Percentiles rank a stretch among this genome's conserved stretches.
These are phyloP conservation scores for Ophion obscuratus DNA, from an alignment of 2,888 invertebrate species.

Conservation along the genomic window DNA sequence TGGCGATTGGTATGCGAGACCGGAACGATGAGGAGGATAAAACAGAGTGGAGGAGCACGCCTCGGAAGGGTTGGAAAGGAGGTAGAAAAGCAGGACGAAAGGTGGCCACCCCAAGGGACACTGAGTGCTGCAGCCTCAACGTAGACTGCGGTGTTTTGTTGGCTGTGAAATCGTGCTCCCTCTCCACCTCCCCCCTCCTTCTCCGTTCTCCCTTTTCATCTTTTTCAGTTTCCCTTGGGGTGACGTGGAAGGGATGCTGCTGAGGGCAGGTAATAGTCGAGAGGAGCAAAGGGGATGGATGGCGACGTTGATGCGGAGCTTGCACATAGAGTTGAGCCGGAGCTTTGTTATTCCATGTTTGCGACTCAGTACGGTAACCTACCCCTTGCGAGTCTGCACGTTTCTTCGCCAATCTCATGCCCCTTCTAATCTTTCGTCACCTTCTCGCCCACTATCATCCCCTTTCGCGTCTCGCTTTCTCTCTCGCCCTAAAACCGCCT, in stretches of 20 bases:
- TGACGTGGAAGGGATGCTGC: constrained; percentile 39
- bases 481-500: constrained; percentile 54
- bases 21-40: constrained; percentile 57
- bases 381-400: constrained; percentile 62
- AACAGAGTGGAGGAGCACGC: constrained; percentile 42
- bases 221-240: constrained; percentile 33
- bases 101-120: constrained; percentile 51
- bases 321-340: constrained; percentile 45
- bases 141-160: constrained; percentile 49
- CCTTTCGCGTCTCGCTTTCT: constrained; percentile 20
- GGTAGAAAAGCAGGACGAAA: constrained; percentile 36
- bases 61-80: constrained; percentile 38
- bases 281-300: constrained; percentile 38
- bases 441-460: neutral
- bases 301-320: constrained; percentile 55
- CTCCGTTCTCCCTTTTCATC: constrained; percentile 12
- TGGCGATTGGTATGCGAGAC: constrained; percentile 69
- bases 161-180: constrained; percentile 21
- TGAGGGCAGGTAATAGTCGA: constrained; percentile 39
- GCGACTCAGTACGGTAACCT: constrained; percentile 65
- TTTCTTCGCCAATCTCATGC: constrained; percentile 53
- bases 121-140: constrained; percentile 43
- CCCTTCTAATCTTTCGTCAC: constrained; percentile 1
- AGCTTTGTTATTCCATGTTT: constrained; percentile 69
- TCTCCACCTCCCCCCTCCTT: constrained; percentile 18